A percentile compares a stretch with the other conserved stretches of the same genome.
These are phyloP conservation scores for Cyanoderma ruficeps DNA, from an alignment of 2,113 vertebrate species.

Conservation along the genomic window DNA sequence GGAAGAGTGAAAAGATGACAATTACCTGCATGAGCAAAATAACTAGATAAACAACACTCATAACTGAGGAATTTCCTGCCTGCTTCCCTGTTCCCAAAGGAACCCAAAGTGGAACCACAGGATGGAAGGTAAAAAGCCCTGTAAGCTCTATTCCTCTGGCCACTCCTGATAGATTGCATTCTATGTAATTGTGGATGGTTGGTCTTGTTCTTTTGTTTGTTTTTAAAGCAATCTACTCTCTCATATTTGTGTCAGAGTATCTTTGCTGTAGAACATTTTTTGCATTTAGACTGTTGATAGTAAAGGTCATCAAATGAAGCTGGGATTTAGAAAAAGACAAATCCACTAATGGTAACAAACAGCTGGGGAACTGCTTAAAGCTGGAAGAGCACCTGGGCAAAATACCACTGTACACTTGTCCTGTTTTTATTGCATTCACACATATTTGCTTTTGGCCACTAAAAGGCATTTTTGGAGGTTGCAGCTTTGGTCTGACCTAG, in stretches of 20 bases:
- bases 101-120: background rate
- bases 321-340: background rate
- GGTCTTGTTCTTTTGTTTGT: background rate
- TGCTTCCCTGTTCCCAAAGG: slow-evolving; percentile 12
- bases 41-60: slow-evolving; percentile 26
- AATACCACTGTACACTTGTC: background rate
- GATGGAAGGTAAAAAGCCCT: background rate
- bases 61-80: slow-evolving; percentile 45
- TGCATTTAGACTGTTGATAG: background rate
- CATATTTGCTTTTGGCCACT: background rate
- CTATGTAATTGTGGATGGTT: background rate
- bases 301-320: background rate
- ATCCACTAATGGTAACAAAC: background rate
- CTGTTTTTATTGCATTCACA: background rate
- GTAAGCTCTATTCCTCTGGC: background rate
- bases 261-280: background rate
- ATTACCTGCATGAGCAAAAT: slow-evolving; percentile 16
- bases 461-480: background rate
- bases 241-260: background rate
- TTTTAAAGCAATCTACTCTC: background rate
- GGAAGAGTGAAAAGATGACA: slow-evolving; percentile 30
- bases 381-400: background rate
- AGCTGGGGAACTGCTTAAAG: background rate
- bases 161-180: background rate
- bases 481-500: background rate